Evolutionary conservation across 2,797 vertebrate genomes (phyloP).

Genomic region (Sternotherus odoratus): DNA sequence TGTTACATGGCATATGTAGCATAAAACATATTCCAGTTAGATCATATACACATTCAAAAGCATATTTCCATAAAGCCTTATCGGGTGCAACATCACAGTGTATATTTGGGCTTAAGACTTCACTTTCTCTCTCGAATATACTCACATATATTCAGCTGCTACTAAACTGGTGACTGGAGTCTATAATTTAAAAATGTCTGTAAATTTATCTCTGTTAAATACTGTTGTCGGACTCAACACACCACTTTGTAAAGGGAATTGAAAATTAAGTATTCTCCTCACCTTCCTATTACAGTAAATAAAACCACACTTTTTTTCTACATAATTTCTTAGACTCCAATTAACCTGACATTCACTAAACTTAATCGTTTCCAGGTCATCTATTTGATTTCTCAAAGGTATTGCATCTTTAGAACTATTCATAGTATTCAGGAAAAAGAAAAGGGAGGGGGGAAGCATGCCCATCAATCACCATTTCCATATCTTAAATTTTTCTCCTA

Average conservation of each 20-base stretch:
- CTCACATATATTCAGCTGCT: not conserved
- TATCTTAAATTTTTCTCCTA: slow-evolving; percentile 8
- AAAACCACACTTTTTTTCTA: not conserved
- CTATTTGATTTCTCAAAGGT: not conserved
- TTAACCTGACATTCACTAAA: not conserved
- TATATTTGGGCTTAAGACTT: not conserved
- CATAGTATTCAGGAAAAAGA: slow-evolving; percentile 5
- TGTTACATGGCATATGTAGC: too few relatives aligned
- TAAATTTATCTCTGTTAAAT: not conserved
- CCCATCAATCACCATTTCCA: slow-evolving; percentile 3
- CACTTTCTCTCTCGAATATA: not conserved
- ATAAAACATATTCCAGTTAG: too few relatives aligned
- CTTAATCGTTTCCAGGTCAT: not conserved
- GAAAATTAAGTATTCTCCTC: not conserved
- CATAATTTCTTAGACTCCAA: not conserved
- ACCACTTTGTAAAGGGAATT: not conserved
- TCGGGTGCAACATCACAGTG: too few relatives aligned
- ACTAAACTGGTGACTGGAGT: not conserved
- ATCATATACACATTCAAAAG: too few relatives aligned
- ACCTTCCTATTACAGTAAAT: not conserved
- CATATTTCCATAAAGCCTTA: too few relatives aligned
- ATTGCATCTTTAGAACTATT: not conserved
- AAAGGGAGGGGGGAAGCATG: not conserved
- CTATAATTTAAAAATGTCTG: not conserved
- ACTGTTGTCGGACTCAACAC: not conserved